These are phyloP conservation scores for Mus spicilegus DNA, from an alignment of 2,113 vertebrate species.

Conservation along the genomic window DNA sequence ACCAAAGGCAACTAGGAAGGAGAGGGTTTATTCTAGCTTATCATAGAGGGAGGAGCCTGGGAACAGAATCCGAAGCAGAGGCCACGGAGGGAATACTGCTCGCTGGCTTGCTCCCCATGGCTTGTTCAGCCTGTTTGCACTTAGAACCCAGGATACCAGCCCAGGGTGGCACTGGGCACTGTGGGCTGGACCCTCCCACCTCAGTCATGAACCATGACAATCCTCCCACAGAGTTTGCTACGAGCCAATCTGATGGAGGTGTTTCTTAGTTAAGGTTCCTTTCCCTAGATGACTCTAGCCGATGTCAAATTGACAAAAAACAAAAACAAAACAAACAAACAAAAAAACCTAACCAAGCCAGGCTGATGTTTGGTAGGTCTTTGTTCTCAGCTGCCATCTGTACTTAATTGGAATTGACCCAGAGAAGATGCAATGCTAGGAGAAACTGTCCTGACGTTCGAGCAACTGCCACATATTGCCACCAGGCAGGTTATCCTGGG, in stretches of 20 bases:
- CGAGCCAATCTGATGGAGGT: background rate
- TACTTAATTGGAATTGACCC: background rate
- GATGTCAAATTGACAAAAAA: background rate
- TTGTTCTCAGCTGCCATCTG: background rate
- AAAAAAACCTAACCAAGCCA: background rate
- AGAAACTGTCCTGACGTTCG: background rate
- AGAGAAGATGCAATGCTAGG: background rate
- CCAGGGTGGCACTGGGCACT: background rate
- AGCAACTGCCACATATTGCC: too few species aligned
- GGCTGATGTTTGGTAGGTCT: background rate
- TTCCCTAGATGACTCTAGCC: background rate
- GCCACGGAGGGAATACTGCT: background rate
- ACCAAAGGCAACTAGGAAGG: background rate
- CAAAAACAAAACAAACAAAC: too few species aligned
- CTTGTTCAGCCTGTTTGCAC: background rate
- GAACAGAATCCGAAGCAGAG: background rate
- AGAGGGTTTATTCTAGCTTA: background rate
- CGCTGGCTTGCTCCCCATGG: background rate
- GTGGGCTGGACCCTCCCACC: background rate
- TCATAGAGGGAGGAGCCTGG: background rate
- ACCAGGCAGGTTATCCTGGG: background rate
- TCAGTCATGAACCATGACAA: background rate
- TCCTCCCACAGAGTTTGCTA: background rate
- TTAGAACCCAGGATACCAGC: background rate
- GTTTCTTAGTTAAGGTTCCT: background rate